phyloP scores from a whole-genome alignment of 2,888 invertebrate species.

The Rotaria socialis region DNA sequence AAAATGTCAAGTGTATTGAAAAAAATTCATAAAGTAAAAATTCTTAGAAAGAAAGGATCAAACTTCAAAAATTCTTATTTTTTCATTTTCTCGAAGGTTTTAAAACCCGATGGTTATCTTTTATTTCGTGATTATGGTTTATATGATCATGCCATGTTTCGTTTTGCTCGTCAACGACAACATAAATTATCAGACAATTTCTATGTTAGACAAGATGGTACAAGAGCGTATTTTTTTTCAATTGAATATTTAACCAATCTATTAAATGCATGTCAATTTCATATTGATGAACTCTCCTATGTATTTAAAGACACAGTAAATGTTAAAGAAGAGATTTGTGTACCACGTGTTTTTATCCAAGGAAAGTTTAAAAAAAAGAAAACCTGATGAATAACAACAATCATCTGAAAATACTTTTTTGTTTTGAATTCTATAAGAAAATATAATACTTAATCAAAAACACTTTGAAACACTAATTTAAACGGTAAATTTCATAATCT shows the following conservation, averaged over 20 bases:
- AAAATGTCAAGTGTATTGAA: slow-evolving; percentile 66
- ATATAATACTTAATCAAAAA: no score
- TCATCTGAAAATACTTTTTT: no score
- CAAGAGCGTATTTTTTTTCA: slow-evolving; percentile 44
- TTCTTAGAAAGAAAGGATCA: neutral
- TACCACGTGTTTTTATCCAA: slow-evolving; percentile 86
- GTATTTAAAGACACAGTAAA: slow-evolving; percentile 83
- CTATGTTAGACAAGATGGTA: slow-evolving; percentile 93
- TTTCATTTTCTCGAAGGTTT: slow-evolving; percentile 11
- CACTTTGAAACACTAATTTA: no score
- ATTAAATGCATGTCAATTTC: slow-evolving; percentile 67
- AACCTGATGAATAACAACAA: neutral
- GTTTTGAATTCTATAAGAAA: no score
- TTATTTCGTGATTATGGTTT: slow-evolving; percentile 88
- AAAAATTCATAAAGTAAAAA: slow-evolving; percentile 65
- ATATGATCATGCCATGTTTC: slow-evolving; percentile 88
- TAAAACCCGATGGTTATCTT: slow-evolving; percentile 70
- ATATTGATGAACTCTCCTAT: slow-evolving; percentile 70
- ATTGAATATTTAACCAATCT: slow-evolving; percentile 39
- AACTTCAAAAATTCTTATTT: neutral
- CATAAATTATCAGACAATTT: slow-evolving; percentile 85
- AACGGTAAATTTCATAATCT: no score
- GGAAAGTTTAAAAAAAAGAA: slow-evolving; percentile 67
- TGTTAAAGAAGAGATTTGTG: slow-evolving; percentile 81
- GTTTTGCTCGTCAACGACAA: slow-evolving; percentile 70